Evolutionary conservation across 2,888 invertebrate species (phyloP), one percentile per base, ranked within the genome.

Genomic region (Hirudinaria manillensis): DNA sequence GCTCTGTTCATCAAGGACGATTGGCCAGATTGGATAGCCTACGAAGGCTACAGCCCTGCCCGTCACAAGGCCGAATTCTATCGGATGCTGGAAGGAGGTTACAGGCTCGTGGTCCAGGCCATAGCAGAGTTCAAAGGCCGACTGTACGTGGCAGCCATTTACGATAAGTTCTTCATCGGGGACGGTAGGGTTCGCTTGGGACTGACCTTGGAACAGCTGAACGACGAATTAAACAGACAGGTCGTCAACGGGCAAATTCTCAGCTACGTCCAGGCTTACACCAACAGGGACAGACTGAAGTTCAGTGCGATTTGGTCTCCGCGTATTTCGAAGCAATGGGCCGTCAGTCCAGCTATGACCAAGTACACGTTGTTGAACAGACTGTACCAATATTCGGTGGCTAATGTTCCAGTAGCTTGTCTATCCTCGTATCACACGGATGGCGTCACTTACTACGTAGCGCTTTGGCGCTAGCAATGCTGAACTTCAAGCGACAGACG

Each of bases 351-450:
- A 76, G 78, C 79, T 56, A 81, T 82, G 71, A 82, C 83, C 27
- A 80, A 80, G 66, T 83, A 82, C 80, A 81, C 82, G 3, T 80
- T 84, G 65, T 71, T 82, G 45, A 81, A 81, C 75, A 82, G 82
- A 68, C 74, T 84, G 70, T 76, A 78, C 10, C 80, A 82, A 74
- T 82, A 80, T 73, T 79, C 82, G 34, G 77, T 77, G 10, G 75
- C 77, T 29, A 81, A 82, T 76, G 78, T 80, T 4, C 79, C 76
- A 2, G 76, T 83, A 0, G 76, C 79, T 61, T 81, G 80, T 74
- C 65, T 83, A 34, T 80, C 81, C 74, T 79, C 81, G n/a, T 84
- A 84, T 75, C 45, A 77, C 45, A 78, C 81, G 29, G 82, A 83
- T 73, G 82, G 80, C 34, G 78, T 79, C 2, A 71, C 81, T 2